A percentile compares a stretch with the other conserved stretches of the same genome.
Evolutionary conservation across 1,140 invertebrate species (phyloP).

Genomic region (Asbolus verrucosus): DNA sequence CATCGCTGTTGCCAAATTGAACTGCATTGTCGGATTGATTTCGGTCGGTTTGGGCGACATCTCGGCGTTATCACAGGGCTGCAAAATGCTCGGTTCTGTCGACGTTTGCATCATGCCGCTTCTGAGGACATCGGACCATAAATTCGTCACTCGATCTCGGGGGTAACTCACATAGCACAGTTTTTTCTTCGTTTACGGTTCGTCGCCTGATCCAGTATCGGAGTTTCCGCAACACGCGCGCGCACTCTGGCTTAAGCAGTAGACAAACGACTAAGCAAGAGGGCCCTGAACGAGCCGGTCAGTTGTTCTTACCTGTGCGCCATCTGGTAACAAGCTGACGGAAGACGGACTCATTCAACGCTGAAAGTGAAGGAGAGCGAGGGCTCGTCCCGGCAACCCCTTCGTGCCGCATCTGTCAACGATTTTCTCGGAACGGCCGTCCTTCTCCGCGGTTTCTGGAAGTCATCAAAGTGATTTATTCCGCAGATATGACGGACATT

Average conservation of each 20-base stretch:
- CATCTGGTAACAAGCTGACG: constrained; percentile 56
- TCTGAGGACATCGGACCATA: not conserved
- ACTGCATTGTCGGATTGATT: constrained; percentile 50
- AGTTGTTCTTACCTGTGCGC: constrained; percentile 58
- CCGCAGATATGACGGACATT: constrained; percentile 40
- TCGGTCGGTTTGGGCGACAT: constrained; percentile 49
- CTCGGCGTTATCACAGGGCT: constrained; percentile 53
- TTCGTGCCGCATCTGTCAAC: constrained; percentile 4
- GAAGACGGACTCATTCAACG: constrained; percentile 29
- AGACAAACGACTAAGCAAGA: constrained; percentile 63
- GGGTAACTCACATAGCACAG: constrained; percentile 41
- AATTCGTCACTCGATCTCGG: constrained; percentile 12
- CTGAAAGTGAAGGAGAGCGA: not conserved
- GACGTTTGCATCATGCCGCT: constrained; percentile 58
- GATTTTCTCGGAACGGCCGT: not conserved
- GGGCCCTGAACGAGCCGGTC: constrained; percentile 51
- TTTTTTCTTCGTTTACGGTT: constrained; percentile 37
- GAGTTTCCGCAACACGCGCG: constrained; percentile 49
- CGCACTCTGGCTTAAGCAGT: constrained; percentile 59
- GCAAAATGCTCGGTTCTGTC: constrained; percentile 52
- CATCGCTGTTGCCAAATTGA: constrained; percentile 64
- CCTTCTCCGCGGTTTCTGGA: constrained; percentile 9
- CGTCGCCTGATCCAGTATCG: constrained; percentile 40
- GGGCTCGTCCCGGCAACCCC: constrained; percentile 9
- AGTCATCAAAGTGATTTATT: constrained; percentile 42